phyloP scores from a whole-genome alignment of 2,113 vertebrate species.

The Hirundichthys speculiger region DNA sequence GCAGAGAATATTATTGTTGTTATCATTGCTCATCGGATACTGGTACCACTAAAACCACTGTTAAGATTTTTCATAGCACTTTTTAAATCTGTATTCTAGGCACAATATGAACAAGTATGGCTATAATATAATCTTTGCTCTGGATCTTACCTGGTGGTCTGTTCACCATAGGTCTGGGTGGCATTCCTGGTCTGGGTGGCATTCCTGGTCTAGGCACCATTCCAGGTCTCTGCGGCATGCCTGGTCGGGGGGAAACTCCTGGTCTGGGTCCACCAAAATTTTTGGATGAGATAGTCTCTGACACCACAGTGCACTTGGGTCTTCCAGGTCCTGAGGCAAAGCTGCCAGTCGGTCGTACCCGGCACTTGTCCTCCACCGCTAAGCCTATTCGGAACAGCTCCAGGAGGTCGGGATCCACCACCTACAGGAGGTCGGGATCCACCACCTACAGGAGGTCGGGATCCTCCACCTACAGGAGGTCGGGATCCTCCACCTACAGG shows the following conservation, averaged over 20 bases:
- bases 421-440: slow-evolving; percentile 29
- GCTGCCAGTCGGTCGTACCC: slow-evolving; percentile 58
- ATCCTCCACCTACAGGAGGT: slow-evolving; percentile 34
- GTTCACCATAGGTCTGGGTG: slow-evolving; percentile 72
- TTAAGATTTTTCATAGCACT: too few species aligned
- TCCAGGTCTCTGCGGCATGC: slow-evolving; percentile 64
- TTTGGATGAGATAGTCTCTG: slow-evolving; percentile 97
- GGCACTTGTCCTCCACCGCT: slow-evolving; percentile 45
- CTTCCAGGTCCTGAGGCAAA: slow-evolving; percentile 74
- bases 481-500: too few species aligned
- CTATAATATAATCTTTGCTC: neutral
- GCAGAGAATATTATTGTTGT: too few species aligned
- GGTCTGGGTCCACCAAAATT: slow-evolving; percentile 80
- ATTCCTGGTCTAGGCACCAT: slow-evolving; percentile 75
- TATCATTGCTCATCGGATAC: too few species aligned
- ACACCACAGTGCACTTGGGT: slow-evolving; percentile 92
- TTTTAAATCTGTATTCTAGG: neutral
- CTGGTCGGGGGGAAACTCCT: slow-evolving; percentile 56
- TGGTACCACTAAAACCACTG: too few species aligned
- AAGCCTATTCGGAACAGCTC: slow-evolving; percentile 61
- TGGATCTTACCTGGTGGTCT: slow-evolving; percentile 76
- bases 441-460: slow-evolving; percentile 22
- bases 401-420: slow-evolving; percentile 34
- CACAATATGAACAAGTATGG: neutral
- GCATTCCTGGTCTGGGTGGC: slow-evolving; percentile 72